A percentile compares a stretch with the other conserved stretches of the same genome.
Conservation (phyloP, 2,797 vertebrate genomes). For the Gallinago stenura region DNA sequence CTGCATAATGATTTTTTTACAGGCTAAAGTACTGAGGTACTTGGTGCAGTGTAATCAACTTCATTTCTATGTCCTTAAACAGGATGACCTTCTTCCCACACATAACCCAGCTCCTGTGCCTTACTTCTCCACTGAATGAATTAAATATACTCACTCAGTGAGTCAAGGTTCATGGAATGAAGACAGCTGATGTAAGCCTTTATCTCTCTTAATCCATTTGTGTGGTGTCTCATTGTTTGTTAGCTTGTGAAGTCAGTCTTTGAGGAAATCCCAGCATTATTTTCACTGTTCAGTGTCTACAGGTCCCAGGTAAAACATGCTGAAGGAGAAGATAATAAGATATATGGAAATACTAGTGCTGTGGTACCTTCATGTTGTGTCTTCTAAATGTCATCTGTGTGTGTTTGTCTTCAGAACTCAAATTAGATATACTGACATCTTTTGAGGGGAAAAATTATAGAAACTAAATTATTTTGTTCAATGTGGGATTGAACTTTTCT, state of each 20-base stretch:
- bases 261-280: neutral
- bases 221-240: neutral
- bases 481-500: neutral
- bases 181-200: neutral
- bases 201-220: neutral
- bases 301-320: neutral
- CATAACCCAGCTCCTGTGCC: neutral
- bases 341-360: neutral
- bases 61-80: neutral
- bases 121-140: neutral
- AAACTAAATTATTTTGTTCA: neutral
- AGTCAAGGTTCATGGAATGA: neutral
- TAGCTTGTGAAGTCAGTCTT: neutral
- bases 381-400: neutral
- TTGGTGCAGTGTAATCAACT: neutral
- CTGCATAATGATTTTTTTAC: neutral
- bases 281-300: neutral
- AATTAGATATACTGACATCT: neutral
- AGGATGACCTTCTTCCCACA: neutral
- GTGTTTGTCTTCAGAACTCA: neutral
- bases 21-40: neutral
- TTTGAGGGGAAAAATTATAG: neutral
- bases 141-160: neutral
- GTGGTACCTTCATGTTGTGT: accelerated
- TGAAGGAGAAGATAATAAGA: neutral